A percentile compares a stretch with the other conserved stretches of the same genome.
phyloP scores from a whole-genome alignment of 2,888 invertebrate genomes.

The Eurois occulta region DNA sequence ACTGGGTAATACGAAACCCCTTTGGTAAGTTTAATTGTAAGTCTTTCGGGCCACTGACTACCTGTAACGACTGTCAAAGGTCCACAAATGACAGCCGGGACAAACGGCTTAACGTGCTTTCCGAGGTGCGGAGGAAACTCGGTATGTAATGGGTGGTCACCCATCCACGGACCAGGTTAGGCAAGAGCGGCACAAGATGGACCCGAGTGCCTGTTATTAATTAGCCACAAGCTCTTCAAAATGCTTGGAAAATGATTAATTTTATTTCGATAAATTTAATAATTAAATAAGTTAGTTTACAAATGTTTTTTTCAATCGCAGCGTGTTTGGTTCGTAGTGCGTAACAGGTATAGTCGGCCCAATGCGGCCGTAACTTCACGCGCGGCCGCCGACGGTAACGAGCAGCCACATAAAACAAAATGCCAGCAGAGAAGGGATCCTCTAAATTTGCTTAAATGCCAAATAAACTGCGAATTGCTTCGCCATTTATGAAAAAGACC shows the following conservation, averaged over 20 bases:
- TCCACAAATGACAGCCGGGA: background rate
- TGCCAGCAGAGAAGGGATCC: slow-evolving; percentile 88
- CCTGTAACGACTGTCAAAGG: background rate
- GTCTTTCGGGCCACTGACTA: too few relatives aligned
- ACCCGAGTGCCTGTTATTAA: background rate
- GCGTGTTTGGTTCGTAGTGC: slow-evolving; percentile 66
- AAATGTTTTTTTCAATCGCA: background rate
- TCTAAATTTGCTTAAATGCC: slow-evolving; percentile 89
- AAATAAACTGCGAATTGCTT: slow-evolving; percentile 89
- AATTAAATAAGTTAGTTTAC: background rate
- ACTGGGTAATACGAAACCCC: too few relatives aligned
- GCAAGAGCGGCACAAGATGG: background rate
- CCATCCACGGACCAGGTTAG: background rate
- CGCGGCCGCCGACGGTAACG: slow-evolving; percentile 89
- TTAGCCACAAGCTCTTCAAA: background rate
- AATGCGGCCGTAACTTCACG: slow-evolving; percentile 89
- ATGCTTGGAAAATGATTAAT: background rate
- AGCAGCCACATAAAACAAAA: slow-evolving; percentile 90
- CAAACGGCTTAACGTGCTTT: background rate
- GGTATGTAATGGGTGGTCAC: background rate
- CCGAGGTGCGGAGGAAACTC: background rate
- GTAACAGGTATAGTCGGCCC: slow-evolving; percentile 75
- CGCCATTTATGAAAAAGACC: slow-evolving; percentile 86
- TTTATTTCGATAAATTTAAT: background rate
- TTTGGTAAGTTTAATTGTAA: too few relatives aligned